Base-by-base conservation (phyloP, 1,140 invertebrate species). In the Trachymyrmex cornetzi region DNA sequence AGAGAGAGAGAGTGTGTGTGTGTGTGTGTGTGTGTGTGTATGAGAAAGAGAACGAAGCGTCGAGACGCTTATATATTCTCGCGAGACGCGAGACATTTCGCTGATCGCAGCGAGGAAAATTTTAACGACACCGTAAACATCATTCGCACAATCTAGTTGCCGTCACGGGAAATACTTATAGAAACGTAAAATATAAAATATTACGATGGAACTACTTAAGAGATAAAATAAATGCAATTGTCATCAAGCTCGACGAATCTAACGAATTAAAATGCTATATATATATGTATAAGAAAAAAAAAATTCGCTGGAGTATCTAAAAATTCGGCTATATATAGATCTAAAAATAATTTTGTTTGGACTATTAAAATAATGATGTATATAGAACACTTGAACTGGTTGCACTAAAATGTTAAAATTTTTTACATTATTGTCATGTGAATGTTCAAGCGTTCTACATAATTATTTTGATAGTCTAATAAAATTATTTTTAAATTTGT, bases 91-190 rank as follows among this genome's bases (percentile, higher is more conserved):
- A 59, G 53, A 59, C 80, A 27, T 75, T 61, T 64, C 55, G 38
- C 27, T 22, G 80, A 61, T 74, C 67, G 67, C 24, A 44, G 14
- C 7, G n/a, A 77, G 53, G 50, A 48, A 80, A 86, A 89, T 89
- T 87, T 89, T 86, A 86, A 89, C 57, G 16, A 38, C 38, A 11
- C 53, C 67, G 61, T 89, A 81, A 89, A 89, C 75, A 79, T 27
- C 30, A 24, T 50, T 64, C 38, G 48, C 69, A 55, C 84, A 61
- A 53, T 74, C 5, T 19, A 48, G 14, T 61, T 63, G 24, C 11
- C 27, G 16, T 63, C 30, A 27, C 14, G 30, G 48, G 14, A 84
- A 38, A 44, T 81, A 71, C n/a, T 38, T 81, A 34, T 34, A 55
- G 30, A 57, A 81, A 69, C 14, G 27, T 48, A 59, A 80, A 80